Base-by-base conservation (phyloP, 2,797 vertebrate genomes). In the Nannoperca australis region DNA sequence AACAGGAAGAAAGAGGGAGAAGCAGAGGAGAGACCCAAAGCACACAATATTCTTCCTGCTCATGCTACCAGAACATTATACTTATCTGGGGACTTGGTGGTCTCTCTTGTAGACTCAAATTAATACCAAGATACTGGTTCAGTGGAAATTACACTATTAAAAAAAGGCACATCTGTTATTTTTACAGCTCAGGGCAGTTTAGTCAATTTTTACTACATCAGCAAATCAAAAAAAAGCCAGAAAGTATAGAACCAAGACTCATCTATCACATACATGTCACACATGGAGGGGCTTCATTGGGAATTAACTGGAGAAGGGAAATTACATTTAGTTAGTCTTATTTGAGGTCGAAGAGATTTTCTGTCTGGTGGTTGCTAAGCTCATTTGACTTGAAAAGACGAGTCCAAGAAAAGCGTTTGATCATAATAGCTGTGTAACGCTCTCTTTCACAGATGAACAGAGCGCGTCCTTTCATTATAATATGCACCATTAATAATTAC, bases 381-480 rank as follows among this genome's bases (percentile, higher is more conserved):
- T 50, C 38, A 40, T 81, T 44, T 63, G 13, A 62, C 15, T 58
- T 65, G 22, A 68, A 72, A 45, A 49, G 49, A 18, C 20, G n/a
- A n/a, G 5, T 70, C 70, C 42, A 47, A 79, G 67, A 81, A 83
- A 56, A 11, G 44, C 2, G 24, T 82, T 72, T 84, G 76, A 82
- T 74, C 36, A 68, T 27, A 65, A 54, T 65, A 40, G 70, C 47
- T 1, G 4, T 44, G 70, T 64, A 70, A 82, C 66, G 24, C 61
- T 53, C 36, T 62, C 49, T 69, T 53, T 66, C 53, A 82, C 72
- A 83, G 61, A 71, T 66, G 70, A 85, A 58, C 56, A 55, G 60
- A 73, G 64, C 30, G 18, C 1, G 24, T 65, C 34, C 22, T 74
- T 78, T 40, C 38, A 71, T 61, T 20, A 44, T 66, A 74, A 78